Percentiles rank a stretch among this genome's conserved stretches.
These are phyloP conservation scores for Enteromius mattozi DNA, from an alignment of 2,797 vertebrate genomes.

Conservation along the genomic window DNA sequence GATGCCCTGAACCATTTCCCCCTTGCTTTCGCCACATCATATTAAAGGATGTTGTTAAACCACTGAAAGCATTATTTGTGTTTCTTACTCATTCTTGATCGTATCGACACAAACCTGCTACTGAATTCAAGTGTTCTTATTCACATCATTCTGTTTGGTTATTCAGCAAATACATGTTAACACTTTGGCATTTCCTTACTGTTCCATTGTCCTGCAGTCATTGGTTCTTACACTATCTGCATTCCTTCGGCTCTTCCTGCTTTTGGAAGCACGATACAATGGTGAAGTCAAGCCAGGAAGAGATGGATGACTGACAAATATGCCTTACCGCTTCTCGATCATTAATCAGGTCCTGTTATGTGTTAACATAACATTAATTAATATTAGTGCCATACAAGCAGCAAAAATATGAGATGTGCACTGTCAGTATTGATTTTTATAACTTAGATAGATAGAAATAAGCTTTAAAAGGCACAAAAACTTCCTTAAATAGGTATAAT, in stretches of 20 bases:
- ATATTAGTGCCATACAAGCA: not conserved
- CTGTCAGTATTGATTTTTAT: too few relatives aligned
- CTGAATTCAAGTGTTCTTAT: slow-evolving; percentile 11
- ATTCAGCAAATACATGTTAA: slow-evolving; percentile 25
- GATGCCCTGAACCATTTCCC: not conserved
- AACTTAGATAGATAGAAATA: not conserved
- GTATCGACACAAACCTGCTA: slow-evolving; percentile 7
- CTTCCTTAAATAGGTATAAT: not conserved
- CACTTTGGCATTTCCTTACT: slow-evolving; percentile 42
- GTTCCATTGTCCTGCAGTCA: slow-evolving; percentile 59
- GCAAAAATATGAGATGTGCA: not conserved
- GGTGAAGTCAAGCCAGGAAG: slow-evolving; percentile 60
- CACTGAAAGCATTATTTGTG: slow-evolving; percentile 6
- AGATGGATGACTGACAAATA: slow-evolving; percentile 57
- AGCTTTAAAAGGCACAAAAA: not conserved
- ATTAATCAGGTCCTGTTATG: slow-evolving; percentile 54
- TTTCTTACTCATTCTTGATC: not conserved
- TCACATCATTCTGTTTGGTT: not conserved
- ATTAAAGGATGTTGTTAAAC: slow-evolving; percentile 13
- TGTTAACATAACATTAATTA: not conserved
- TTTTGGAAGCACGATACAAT: slow-evolving; percentile 70
- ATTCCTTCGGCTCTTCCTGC: slow-evolving; percentile 65
- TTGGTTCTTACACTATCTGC: slow-evolving; percentile 55
- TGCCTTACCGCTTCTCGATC: slow-evolving; percentile 52
- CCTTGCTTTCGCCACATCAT: not conserved